phyloP scores from a whole-genome alignment of 2,888 invertebrate genomes.

The Sepiola atlantica region DNA sequence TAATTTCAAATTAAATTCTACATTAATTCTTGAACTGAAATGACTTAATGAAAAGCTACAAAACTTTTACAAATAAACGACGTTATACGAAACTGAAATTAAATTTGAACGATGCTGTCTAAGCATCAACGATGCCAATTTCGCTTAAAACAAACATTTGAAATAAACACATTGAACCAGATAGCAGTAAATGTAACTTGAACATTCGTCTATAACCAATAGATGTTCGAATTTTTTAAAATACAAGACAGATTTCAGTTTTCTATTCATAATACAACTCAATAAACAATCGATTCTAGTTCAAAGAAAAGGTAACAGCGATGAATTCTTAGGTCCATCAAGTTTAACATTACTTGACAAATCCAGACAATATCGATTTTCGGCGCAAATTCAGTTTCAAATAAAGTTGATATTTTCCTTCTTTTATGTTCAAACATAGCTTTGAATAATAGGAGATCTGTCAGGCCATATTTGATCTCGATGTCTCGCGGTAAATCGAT shows the following conservation, averaged over 20 bases:
- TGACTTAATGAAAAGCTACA: no score
- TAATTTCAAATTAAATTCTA: no score
- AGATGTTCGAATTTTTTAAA: not conserved
- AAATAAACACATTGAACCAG: not conserved
- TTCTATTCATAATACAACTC: not conserved
- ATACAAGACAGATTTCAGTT: not conserved
- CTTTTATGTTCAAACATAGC: slow-evolving; percentile 15
- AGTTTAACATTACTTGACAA: not conserved
- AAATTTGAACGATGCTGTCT: no score
- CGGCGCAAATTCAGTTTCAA: not conserved
- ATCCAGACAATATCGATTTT: slow-evolving; percentile 9
- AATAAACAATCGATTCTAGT: not conserved
- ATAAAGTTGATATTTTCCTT: not conserved
- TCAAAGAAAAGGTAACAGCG: not conserved
- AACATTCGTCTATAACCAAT: not conserved
- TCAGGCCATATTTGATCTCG: not conserved
- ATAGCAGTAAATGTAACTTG: not conserved
- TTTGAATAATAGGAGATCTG: not conserved
- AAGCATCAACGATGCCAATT: no score
- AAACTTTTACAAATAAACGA: no score
- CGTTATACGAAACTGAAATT: no score
- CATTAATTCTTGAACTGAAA: no score
- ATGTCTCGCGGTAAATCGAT: not conserved
- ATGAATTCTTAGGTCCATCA: not conserved
- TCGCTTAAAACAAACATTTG: no score